phyloP scores from a whole-genome alignment of 2,113 vertebrate species.

The Phoenicopterus ruber region DNA sequence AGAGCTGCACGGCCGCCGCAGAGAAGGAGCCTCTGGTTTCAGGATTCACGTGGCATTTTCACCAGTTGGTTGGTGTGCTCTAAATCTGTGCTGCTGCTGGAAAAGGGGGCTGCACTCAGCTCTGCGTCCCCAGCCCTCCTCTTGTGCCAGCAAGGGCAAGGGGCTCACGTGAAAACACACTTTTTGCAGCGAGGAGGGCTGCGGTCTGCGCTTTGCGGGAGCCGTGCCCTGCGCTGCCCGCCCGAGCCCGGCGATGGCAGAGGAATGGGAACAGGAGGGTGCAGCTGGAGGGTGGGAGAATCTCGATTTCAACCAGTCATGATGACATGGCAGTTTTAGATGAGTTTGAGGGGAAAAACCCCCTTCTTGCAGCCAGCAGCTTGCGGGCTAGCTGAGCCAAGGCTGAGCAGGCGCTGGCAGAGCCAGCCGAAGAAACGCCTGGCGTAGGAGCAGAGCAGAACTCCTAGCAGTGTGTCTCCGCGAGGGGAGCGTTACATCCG shows the following conservation, averaged over 20 bases:
- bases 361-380: not conserved
- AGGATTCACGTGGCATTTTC: not conserved
- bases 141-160: not conserved
- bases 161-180: not conserved
- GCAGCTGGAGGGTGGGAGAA: not conserved
- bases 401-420: not conserved
- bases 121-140: not conserved
- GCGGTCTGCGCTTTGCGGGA: not conserved
- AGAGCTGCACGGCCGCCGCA: rapidly evolving
- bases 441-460: not conserved
- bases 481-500: not conserved
- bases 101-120: not conserved
- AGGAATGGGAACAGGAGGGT: not conserved
- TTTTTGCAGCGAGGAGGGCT: not conserved
- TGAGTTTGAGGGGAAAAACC: not conserved
- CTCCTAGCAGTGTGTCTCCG: not conserved
- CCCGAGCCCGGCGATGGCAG: rapidly evolving
- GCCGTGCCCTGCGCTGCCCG: rapidly evolving
- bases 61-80: not conserved
- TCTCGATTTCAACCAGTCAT: not conserved
- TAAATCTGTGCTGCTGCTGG: not conserved
- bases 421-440: not conserved
- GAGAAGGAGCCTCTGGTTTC: not conserved
- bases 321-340: not conserved
- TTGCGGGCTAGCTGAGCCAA: not conserved